These are phyloP conservation scores for Vulpes vulpes DNA, from an alignment of 2,113 vertebrate species.

Conservation along the genomic window DNA sequence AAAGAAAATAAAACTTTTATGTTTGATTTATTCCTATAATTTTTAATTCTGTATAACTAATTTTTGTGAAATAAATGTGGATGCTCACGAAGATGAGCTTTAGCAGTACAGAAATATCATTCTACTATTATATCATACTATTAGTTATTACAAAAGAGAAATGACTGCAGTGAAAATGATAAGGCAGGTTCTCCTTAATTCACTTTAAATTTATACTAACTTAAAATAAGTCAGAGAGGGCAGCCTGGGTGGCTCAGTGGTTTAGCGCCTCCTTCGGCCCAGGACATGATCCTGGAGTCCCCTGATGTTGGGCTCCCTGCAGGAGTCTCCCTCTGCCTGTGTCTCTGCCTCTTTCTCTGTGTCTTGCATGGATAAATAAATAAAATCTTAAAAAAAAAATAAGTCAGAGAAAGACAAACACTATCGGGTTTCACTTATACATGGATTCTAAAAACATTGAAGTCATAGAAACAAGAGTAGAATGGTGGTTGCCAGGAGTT, in stretches of 20 bases:
- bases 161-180: background rate
- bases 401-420: slow-evolving; percentile 22
- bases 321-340: too few relatives aligned
- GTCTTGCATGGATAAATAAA: too few relatives aligned
- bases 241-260: too few relatives aligned
- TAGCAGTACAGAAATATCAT: background rate
- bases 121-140: background rate
- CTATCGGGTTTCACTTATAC: background rate
- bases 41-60: slow-evolving; percentile 2
- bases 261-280: too few relatives aligned
- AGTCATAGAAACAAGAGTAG: background rate
- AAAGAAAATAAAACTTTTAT: slow-evolving; percentile 19
- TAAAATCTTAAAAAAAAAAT: background rate
- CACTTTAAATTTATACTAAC: background rate
- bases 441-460: background rate
- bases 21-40: background rate
- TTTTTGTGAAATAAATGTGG: background rate
- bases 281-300: too few relatives aligned
- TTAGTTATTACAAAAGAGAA: slow-evolving; percentile 26
- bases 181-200: background rate
- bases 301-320: too few relatives aligned
- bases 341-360: too few relatives aligned
- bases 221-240: background rate
- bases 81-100: background rate
- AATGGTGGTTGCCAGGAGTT: background rate